phyloP scores from a whole-genome alignment of 2,797 vertebrate species.

The Miopithecus talapoin region DNA sequence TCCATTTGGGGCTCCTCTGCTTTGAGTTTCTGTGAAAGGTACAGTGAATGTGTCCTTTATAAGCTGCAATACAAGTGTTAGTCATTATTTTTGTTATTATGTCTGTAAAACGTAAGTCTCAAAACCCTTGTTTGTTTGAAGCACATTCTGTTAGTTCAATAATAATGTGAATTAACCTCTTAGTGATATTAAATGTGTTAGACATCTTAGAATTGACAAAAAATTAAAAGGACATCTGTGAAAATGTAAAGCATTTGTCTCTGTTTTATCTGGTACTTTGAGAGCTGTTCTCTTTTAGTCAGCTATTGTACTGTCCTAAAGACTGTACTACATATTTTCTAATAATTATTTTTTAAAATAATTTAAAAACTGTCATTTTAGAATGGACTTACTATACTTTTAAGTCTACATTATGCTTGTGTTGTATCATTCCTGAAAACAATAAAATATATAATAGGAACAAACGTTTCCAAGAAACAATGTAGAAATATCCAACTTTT shows the following conservation, averaged over 20 bases:
- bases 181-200: conserved; percentile 28
- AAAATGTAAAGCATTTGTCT: conserved; percentile 30
- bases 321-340: neutral
- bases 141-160: conserved; percentile 19
- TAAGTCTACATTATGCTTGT: conserved; percentile 10
- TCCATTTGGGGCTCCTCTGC: neutral
- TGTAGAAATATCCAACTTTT: conserved; percentile 18
- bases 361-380: conserved; percentile 25
- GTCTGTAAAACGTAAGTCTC: conserved; percentile 27
- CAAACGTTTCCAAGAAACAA: conserved; percentile 9
- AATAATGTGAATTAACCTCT: conserved; percentile 7
- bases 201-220: conserved; percentile 10
- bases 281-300: neutral
- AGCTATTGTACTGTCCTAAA: neutral
- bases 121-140: conserved; percentile 14
- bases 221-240: conserved; percentile 27
- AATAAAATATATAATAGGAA: conserved; percentile 36
- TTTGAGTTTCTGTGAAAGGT: conserved; percentile 40
- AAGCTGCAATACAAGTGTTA: conserved; percentile 2
- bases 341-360: conserved; percentile 32
- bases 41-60: conserved; percentile 6
- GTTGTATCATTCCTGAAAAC: neutral
- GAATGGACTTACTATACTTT: conserved; percentile 14
- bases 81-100: conserved; percentile 19
- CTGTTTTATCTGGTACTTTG: neutral